phyloP scores from a whole-genome alignment of 2,888 invertebrate species.

The Sesamia inferens region DNA sequence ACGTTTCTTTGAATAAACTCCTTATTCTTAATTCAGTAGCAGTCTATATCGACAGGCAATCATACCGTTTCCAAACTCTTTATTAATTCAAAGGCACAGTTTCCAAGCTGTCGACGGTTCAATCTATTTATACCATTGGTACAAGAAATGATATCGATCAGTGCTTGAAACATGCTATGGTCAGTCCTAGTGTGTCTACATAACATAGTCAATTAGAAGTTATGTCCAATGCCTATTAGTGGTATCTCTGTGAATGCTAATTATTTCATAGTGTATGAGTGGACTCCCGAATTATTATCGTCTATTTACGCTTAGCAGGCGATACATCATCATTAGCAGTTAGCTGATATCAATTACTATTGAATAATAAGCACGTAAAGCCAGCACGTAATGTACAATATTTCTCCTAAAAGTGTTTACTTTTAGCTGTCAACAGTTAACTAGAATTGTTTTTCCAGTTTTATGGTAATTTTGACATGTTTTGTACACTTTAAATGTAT shows the following conservation, averaged over 20 bases:
- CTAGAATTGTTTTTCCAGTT: slow-evolving; percentile 37
- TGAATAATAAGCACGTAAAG: slow-evolving; percentile 4
- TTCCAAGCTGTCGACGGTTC: slow-evolving; percentile 44
- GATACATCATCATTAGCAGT: slow-evolving; percentile 47
- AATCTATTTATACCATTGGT: slow-evolving; percentile 49
- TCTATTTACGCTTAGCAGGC: slow-evolving; percentile 17
- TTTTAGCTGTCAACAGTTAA: slow-evolving; percentile 21
- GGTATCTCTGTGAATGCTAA: slow-evolving; percentile 39
- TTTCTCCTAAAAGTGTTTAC: slow-evolving; percentile 11
- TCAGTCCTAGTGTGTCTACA: slow-evolving; percentile 41
- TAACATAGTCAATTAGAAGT: slow-evolving; percentile 42
- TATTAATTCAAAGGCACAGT: slow-evolving; percentile 47
- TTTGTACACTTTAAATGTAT: slow-evolving; percentile 45
- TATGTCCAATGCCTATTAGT: slow-evolving; percentile 44
- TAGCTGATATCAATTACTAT: slow-evolving; percentile 28
- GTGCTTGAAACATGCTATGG: slow-evolving; percentile 38
- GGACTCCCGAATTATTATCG: slow-evolving; percentile 43
- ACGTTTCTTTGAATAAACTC: not conserved
- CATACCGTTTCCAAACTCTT: slow-evolving; percentile 37
- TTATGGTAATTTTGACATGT: slow-evolving; percentile 49
- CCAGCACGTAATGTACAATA: slow-evolving; percentile 12
- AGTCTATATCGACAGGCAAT: slow-evolving; percentile 42
- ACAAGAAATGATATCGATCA: slow-evolving; percentile 51
- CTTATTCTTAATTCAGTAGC: slow-evolving; percentile 37
- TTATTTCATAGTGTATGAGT: slow-evolving; percentile 22